Evolutionary conservation across 1,140 invertebrate species (phyloP).

Genomic region (Drosophila micromelanica): DNA sequence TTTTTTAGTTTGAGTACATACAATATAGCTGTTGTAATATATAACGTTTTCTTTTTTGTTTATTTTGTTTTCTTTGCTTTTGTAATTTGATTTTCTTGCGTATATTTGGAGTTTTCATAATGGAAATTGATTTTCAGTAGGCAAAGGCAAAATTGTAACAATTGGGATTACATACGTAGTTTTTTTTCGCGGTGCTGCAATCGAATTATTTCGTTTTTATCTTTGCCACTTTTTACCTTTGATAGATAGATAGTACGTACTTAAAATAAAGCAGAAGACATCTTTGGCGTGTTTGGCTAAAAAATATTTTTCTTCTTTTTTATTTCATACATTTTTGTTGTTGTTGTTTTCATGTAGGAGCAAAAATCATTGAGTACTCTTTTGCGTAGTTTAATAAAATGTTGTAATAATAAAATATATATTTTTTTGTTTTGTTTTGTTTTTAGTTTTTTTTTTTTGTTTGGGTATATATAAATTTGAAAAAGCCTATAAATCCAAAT

Average conservation of each 20-base stretch:
- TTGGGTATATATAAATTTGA: constrained; percentile 76
- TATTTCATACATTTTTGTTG: constrained; percentile 1
- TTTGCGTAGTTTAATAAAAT: constrained; percentile 80
- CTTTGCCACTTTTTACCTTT: constrained; percentile 23
- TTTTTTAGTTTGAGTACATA: constrained; percentile 69
- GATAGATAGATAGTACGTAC: constrained; percentile 47
- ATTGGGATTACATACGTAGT: constrained; percentile 21
- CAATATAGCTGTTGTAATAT: constrained; percentile 80
- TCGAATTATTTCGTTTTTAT: background rate
- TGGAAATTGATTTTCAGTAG: constrained; percentile 52
- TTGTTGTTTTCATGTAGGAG: constrained; percentile 53
- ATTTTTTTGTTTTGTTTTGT: constrained; percentile 43
- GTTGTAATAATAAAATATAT: constrained; percentile 80
- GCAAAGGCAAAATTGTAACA: constrained; percentile 42
- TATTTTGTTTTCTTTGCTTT: constrained; percentile 40
- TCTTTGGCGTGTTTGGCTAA: constrained; percentile 80
- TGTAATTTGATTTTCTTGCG: constrained; percentile 77
- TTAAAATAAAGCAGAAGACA: constrained; percentile 81
- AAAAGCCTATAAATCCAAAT: constrained; percentile 78
- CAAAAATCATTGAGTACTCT: constrained; percentile 77
- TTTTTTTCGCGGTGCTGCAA: too few relatives aligned
- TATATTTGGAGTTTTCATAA: constrained; percentile 69
- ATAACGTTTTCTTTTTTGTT: constrained; percentile 69
- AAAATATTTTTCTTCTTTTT: constrained; percentile 37
- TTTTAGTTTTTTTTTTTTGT: constrained; percentile 32